phyloP scores from a whole-genome alignment of 1,140 invertebrate genomes.

The Zaprionus inermis region DNA sequence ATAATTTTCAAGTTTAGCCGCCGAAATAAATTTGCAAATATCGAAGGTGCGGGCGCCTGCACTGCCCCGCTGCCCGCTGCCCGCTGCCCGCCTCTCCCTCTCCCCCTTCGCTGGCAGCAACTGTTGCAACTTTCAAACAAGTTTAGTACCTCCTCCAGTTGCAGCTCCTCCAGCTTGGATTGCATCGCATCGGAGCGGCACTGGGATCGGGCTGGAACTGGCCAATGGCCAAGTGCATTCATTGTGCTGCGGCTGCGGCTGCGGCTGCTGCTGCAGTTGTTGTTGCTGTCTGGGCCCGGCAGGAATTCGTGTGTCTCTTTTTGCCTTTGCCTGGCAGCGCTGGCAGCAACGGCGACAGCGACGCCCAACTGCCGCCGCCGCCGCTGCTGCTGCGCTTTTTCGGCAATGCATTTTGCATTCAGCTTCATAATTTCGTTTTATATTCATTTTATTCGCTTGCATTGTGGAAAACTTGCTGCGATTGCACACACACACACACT shows the following conservation, averaged over 20 bases:
- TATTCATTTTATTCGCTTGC: conserved; percentile 27
- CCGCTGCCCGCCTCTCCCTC: not conserved
- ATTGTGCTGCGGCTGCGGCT: conserved; percentile 7
- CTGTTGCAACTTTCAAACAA: conserved; percentile 79
- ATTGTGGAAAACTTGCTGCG: conserved; percentile 65
- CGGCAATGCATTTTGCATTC: conserved; percentile 60
- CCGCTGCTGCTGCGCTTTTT: conserved; percentile 49
- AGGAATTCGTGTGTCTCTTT: conserved; percentile 61
- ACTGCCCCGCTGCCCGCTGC: not conserved
- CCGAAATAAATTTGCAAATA: conserved; percentile 47
- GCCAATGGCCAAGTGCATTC: conserved; percentile 40
- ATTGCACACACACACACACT: conserved; percentile 35
- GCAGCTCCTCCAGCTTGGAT: conserved; percentile 6
- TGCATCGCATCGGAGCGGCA: not conserved
- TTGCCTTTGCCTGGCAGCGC: conserved; percentile 33
- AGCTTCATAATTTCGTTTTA: conserved; percentile 45
- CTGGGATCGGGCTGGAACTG: conserved; percentile 6
- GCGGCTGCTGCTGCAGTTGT: too few relatives aligned
- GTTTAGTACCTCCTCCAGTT: conserved; percentile 56
- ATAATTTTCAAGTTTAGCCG: conserved; percentile 61
- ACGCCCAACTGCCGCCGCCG: too few relatives aligned
- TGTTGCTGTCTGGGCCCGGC: conserved; percentile 24
- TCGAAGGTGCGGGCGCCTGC: not conserved
- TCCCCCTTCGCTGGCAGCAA: not conserved
- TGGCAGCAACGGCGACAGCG: conserved; percentile 7